phyloP scores from a whole-genome alignment of 2,888 invertebrate species.

The Diadegma fenestrale region DNA sequence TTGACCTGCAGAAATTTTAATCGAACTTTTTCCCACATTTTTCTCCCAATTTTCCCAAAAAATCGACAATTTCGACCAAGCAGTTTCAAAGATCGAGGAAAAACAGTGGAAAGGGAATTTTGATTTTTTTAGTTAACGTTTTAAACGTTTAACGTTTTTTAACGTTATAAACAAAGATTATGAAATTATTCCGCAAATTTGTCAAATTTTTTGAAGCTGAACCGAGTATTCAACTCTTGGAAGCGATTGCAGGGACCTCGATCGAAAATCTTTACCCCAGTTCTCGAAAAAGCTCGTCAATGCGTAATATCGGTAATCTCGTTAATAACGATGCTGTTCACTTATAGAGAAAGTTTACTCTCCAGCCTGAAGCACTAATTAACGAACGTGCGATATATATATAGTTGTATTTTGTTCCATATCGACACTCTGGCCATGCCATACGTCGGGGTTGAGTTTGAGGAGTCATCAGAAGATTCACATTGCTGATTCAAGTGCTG shows the following conservation, averaged over 20 bases:
- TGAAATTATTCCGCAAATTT: not conserved
- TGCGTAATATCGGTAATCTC: not conserved
- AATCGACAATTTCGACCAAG: not conserved
- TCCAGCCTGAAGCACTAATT: conserved; percentile 45
- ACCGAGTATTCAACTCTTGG: not conserved
- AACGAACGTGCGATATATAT: conserved; percentile 31
- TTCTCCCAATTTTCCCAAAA: too few species aligned
- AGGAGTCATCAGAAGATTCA: conserved; percentile 35
- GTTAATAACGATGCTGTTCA: not conserved
- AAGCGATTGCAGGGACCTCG: not conserved
- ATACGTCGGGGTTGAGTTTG: conserved; percentile 30
- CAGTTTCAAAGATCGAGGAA: too few species aligned
- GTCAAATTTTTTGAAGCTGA: not conserved
- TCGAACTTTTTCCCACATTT: not conserved
- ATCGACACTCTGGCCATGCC: conserved; percentile 14
- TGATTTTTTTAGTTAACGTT: too few species aligned
- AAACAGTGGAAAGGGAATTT: too few species aligned
- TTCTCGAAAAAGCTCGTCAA: not conserved
- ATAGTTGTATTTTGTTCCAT: conserved; percentile 11
- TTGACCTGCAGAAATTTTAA: not conserved
- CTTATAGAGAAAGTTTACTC: not conserved
- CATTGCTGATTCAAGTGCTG: too few species aligned
- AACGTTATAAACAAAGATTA: too few species aligned
- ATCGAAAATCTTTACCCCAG: not conserved
- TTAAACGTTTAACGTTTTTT: too few species aligned